Evolutionary conservation across 2,797 vertebrate species (phyloP), one percentile per base, ranked within the genome.

Genomic region (Anguilla megastoma): DNA sequence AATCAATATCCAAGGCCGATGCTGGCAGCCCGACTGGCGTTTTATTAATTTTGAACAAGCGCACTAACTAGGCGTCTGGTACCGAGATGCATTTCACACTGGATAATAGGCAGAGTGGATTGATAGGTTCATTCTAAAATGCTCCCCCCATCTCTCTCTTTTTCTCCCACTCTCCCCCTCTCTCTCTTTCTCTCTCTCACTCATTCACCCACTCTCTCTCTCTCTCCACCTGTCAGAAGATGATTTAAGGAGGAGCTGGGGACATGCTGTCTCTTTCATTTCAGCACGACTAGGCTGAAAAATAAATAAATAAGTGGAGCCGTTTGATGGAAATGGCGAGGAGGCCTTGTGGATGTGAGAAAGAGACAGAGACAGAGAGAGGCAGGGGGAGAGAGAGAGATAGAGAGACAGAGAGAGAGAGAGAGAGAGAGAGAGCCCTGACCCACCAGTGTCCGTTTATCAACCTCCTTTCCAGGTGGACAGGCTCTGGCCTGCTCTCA

Each of bases 31-130:
- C 90, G 88, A 91, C 91, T 93, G 92, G 90, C 93, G 92, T 95
- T 96, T 96, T 96, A 96, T 96, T 96, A 95, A 96, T 96, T 97
- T 96, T 95, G 93, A 95, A 96, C 95, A 95, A 95, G 93, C 94
- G 90, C 95, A 94, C 96, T 97, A 97, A 97, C 96, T 96, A 96
- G 96, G 94, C 94, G 91, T 92, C 95, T 94, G 92, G 93, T 94
- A 93, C 94, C 91, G 91, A 94, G 94, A 96, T 93, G 94, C 94
- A 94, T 96, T 95, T 95, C 94, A 93, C 94, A 93, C 89, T 50
- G 93, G 95, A 95, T 97, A 96, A 96, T 96, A 96, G 95, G 94
- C 95, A 93, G 90, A 89, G 90, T 93, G 95, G 96, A 96, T 96
- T 97, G 95, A 97, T 96, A 95, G 96, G 95, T 96, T 96, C 94